These are phyloP conservation scores for Tiaroga cobitis DNA, from an alignment of 2,797 vertebrate species.

Conservation along the genomic window DNA sequence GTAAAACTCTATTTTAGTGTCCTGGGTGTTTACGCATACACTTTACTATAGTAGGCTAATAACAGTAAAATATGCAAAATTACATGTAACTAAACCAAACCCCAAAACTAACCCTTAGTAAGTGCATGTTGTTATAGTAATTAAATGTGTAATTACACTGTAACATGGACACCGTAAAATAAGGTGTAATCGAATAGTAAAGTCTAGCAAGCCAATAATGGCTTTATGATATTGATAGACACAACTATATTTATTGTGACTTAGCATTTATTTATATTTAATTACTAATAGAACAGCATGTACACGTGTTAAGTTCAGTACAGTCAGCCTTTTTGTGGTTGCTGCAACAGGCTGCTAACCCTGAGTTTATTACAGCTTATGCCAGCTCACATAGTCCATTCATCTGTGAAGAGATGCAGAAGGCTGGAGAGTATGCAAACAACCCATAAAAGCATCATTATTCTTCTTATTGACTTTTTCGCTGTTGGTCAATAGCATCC, in stretches of 20 bases:
- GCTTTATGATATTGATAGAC: background rate
- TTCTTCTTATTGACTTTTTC: slow-evolving; percentile 14
- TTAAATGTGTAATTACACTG: background rate
- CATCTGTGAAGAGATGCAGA: slow-evolving; percentile 18
- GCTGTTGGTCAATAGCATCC: background rate
- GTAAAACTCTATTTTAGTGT: background rate
- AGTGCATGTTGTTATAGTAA: background rate
- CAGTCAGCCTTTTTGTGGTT: slow-evolving; percentile 45
- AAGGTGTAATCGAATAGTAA: background rate
- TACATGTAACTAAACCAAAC: background rate
- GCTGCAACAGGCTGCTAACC: background rate
- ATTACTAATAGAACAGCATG: background rate
- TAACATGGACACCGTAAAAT: background rate
- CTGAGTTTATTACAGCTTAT: background rate
- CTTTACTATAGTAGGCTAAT: background rate
- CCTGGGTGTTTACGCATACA: background rate
- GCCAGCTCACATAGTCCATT: slow-evolving; percentile 35
- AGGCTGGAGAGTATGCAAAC: slow-evolving; percentile 2
- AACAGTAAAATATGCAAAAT: background rate
- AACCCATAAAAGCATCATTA: slow-evolving; percentile 13
- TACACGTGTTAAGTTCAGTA: slow-evolving; percentile 19
- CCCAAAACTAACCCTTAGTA: background rate
- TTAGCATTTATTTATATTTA: background rate
- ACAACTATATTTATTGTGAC: background rate
- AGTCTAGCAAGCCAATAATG: background rate